phyloP scores from a whole-genome alignment of 2,113 vertebrate species.

The Ceyx margarethae region DNA sequence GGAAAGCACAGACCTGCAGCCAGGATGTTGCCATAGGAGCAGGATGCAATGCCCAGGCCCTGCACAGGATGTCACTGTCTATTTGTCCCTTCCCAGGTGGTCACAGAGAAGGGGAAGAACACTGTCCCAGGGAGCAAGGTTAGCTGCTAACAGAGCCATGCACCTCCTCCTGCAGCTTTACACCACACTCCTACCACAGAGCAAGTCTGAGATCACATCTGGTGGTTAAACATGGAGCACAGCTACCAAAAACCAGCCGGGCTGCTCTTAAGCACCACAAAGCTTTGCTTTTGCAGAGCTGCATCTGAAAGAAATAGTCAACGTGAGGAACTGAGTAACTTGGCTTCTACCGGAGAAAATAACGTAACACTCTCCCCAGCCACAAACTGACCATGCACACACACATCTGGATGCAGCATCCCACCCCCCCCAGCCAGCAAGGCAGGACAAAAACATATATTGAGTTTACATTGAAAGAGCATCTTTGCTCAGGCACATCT shows the following conservation, averaged over 20 bases:
- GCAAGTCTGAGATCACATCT: neutral
- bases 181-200: neutral
- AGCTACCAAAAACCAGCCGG: neutral
- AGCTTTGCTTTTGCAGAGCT: neutral
- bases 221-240: rapidly evolving
- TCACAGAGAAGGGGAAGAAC: neutral
- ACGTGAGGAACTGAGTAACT: neutral
- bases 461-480: neutral
- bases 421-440: neutral
- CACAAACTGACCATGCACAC: rapidly evolving
- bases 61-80: rapidly evolving
- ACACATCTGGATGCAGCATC: neutral
- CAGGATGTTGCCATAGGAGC: neutral
- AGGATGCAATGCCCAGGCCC: neutral
- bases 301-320: neutral
- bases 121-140: neutral
- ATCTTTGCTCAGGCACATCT: neutral
- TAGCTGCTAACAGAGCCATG: neutral
- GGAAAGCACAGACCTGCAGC: neutral
- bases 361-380: neutral
- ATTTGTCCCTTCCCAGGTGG: neutral
- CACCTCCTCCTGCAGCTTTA: neutral
- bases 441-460: neutral
- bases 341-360: neutral
- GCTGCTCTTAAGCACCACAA: neutral